A percentile compares a stretch with the other conserved stretches of the same genome.
These are phyloP conservation scores for Drosophila kanekoi DNA, from an alignment of 2,888 invertebrate species.

Conservation along the genomic window DNA sequence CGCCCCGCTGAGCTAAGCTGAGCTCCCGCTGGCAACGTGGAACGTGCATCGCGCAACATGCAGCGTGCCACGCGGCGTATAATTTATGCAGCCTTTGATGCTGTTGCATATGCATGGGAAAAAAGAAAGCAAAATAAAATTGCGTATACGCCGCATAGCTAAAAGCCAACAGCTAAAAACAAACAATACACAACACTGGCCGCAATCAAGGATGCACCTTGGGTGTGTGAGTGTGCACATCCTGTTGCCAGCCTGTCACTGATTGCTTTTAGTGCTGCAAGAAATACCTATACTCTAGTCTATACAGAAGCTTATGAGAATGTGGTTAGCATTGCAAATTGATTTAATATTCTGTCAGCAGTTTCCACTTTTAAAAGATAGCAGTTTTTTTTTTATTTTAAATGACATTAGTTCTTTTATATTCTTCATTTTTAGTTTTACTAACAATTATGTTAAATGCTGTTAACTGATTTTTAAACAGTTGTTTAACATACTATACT, in stretches of 20 bases:
- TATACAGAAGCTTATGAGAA: background rate
- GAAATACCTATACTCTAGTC: background rate
- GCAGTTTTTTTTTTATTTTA: too few species aligned
- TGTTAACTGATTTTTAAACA: too few species aligned
- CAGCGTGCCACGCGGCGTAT: slow-evolving; percentile 56
- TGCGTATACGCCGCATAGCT: slow-evolving; percentile 41
- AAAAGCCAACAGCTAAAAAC: slow-evolving; percentile 2
- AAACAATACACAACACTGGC: slow-evolving; percentile 6
- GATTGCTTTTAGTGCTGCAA: slow-evolving; percentile 19
- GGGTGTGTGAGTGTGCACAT: background rate
- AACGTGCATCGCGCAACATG: slow-evolving; percentile 29
- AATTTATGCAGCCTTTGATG: slow-evolving; percentile 74
- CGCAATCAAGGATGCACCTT: slow-evolving; percentile 16
- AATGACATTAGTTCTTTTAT: too few species aligned
- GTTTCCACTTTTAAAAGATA: too few species aligned
- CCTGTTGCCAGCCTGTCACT: background rate
- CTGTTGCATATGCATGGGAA: slow-evolving; percentile 74
- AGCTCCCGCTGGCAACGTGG: slow-evolving; percentile 33
- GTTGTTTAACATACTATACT: too few species aligned
- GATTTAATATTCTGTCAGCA: background rate
- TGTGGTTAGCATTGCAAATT: background rate
- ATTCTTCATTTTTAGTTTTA: too few species aligned
- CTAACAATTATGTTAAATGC: too few species aligned
- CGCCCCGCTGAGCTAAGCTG: slow-evolving; percentile 15
- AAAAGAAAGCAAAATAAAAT: slow-evolving; percentile 14